A percentile compares a stretch with the other conserved stretches of the same genome.
These are phyloP conservation scores for Crotalus horridus DNA, from an alignment of 2,113 vertebrate genomes.

Conservation along the genomic window DNA sequence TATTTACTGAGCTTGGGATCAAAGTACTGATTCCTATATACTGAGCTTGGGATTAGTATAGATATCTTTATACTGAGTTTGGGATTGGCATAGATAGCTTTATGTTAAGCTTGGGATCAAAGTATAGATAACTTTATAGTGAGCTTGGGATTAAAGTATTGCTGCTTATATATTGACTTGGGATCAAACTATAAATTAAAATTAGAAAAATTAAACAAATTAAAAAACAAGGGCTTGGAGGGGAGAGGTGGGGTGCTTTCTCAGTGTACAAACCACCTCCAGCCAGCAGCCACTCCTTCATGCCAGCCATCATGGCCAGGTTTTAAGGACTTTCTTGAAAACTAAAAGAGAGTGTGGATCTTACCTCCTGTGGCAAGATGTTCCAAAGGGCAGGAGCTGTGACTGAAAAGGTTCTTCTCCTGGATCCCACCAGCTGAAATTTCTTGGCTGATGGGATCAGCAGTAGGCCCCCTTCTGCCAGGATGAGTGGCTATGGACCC, in stretches of 20 bases:
- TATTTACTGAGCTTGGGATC: too few relatives aligned
- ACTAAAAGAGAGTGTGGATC: not conserved
- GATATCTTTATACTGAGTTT: not conserved
- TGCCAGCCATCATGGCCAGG: not conserved
- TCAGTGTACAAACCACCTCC: not conserved
- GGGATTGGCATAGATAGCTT: not conserved
- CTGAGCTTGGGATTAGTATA: not conserved
- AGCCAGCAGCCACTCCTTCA: not conserved
- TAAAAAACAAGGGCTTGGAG: not conserved
- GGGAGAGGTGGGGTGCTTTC: not conserved
- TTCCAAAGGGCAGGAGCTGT: not conserved
- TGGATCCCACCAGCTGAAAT: not conserved
- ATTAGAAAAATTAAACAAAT: not conserved
- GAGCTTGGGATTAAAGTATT: not conserved
- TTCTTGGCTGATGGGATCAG: too few relatives aligned
- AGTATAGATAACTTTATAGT: not conserved
- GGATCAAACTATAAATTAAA: not conserved
- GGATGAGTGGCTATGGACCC: too few relatives aligned
- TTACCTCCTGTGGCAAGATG: not conserved
- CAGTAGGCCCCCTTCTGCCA: too few relatives aligned
- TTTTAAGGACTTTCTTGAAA: not conserved
- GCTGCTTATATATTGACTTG: not conserved
- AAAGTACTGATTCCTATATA: not conserved
- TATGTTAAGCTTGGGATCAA: not conserved
- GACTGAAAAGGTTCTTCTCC: not conserved